phyloP scores from a whole-genome alignment of 35 echinoderm and acorn worm species.

The Acanthaster planci region DNA sequence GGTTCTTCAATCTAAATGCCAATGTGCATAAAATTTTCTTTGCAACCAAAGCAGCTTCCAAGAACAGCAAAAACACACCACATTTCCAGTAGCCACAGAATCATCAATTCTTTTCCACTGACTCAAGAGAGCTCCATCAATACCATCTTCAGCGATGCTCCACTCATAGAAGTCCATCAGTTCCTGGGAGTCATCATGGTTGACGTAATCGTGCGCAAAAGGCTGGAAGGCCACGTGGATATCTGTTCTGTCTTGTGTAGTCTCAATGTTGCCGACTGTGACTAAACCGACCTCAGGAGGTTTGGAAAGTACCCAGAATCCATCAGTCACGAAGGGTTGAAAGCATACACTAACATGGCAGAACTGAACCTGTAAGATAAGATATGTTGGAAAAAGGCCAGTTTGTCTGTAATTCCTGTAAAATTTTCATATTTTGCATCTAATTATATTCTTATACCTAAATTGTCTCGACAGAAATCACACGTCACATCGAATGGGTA shows the following conservation, averaged over 20 bases:
- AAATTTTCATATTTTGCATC: neutral
- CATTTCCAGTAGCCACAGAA: neutral
- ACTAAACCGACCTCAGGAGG: neutral
- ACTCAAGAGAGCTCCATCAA: constrained; percentile 7
- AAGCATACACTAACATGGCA: constrained; percentile 27
- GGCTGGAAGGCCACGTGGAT: constrained; percentile 15
- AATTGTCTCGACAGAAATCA: neutral
- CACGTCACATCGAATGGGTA: neutral
- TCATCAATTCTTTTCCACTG: constrained; percentile 31
- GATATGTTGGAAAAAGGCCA: neutral
- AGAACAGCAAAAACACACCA: too few relatives aligned
- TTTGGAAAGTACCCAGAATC: constrained; percentile 24
- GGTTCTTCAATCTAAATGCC: too few relatives aligned
- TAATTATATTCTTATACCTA: neutral
- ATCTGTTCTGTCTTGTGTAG: neutral
- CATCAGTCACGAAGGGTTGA: neutral
- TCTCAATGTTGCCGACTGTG: neutral
- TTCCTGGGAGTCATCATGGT: neutral
- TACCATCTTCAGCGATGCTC: constrained; percentile 7
- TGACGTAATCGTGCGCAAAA: neutral
- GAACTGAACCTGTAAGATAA: constrained; percentile 26
- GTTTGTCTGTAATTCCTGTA: neutral
- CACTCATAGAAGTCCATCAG: constrained; percentile 58
- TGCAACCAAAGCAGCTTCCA: too few relatives aligned
- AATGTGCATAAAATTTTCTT: too few relatives aligned